Conservation (phyloP, 2,888 invertebrate species). For the Netelia melanura region DNA sequence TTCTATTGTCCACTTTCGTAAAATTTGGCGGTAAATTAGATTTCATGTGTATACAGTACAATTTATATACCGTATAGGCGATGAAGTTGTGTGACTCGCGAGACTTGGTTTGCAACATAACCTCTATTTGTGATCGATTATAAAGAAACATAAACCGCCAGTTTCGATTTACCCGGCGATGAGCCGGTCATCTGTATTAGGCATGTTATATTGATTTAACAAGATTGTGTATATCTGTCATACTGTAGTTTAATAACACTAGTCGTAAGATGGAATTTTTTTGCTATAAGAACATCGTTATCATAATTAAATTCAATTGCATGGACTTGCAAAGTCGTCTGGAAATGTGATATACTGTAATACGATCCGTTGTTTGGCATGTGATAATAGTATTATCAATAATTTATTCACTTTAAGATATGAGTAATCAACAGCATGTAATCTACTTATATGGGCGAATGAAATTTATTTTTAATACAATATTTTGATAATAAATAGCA, state of each 20-base stretch:
- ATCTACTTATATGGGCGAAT: neutral
- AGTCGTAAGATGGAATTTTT: slow-evolving; percentile 13
- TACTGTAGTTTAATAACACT: neutral
- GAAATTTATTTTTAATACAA: neutral
- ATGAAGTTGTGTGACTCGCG: too few species aligned
- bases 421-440: neutral
- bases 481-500: neutral
- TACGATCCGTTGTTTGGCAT: neutral
- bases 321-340: too few species aligned
- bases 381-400: slow-evolving; percentile 3
- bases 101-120: too few species aligned
- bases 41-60: neutral
- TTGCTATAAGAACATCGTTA: neutral
- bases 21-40: neutral
- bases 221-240: neutral
- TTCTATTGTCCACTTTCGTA: neutral
- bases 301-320: too few species aligned
- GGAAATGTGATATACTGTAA: neutral
- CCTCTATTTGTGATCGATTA: neutral
- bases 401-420: neutral
- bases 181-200: slow-evolving; percentile 7
- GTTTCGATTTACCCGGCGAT: slow-evolving; percentile 19
- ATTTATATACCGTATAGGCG: neutral
- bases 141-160: slow-evolving; percentile 8
- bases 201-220: slow-evolving; percentile 53